Conservation (phyloP, 2,113 vertebrate genomes). For the Festucalex cinctus region DNA sequence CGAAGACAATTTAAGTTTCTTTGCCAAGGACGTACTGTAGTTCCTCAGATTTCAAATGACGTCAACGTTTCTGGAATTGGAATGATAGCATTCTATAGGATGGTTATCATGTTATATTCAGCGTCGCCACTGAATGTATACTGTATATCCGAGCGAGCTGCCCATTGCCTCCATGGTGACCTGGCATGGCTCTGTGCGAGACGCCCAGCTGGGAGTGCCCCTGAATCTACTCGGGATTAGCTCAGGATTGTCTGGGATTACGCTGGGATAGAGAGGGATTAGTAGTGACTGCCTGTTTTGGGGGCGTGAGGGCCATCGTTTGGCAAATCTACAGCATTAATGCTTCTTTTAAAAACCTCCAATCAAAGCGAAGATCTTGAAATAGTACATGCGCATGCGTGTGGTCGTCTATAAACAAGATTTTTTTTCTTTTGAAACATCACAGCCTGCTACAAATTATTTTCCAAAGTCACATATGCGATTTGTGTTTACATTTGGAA, state of each 20-base stretch:
- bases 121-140: constrained; percentile 50
- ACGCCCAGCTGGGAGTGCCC: constrained; percentile 74
- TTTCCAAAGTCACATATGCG: no score
- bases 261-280: constrained; percentile 73
- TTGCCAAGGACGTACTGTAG: no score
- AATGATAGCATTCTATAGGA: constrained; percentile 17
- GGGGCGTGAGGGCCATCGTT: constrained; percentile 67
- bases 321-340: no score
- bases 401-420: no score
- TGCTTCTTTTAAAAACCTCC: no score
- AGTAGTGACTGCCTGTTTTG: constrained; percentile 75
- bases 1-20: no score
- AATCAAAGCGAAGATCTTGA: no score
- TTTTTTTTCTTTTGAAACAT: no score
- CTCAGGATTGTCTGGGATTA: constrained; percentile 77
- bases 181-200: constrained; percentile 66
- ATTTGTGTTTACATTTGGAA: no score
- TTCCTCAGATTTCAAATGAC: neutral
- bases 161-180: constrained; percentile 52
- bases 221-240: constrained; percentile 77
- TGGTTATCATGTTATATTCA: constrained; percentile 26
- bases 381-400: no score
- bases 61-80: neutral
- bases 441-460: no score
- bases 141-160: constrained; percentile 30